Conservation (phyloP, 2,888 invertebrate genomes). For the Sinopyrophorus schimmeli region DNA sequence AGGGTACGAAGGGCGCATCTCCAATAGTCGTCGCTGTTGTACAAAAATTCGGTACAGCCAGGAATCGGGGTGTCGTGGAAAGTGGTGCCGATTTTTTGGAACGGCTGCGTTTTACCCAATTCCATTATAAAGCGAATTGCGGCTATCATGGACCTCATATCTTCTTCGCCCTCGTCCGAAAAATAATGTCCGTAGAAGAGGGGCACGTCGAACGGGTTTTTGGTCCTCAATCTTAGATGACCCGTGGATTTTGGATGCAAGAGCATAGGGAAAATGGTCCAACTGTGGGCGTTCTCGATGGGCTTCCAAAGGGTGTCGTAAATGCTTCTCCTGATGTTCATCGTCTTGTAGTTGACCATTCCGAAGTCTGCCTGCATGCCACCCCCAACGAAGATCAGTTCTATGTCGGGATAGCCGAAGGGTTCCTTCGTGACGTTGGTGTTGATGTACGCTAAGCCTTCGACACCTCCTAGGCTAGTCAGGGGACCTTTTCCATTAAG, state of each 20-base stretch:
- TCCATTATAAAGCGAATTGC: slow-evolving; percentile 58
- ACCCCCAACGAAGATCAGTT: slow-evolving; percentile 63
- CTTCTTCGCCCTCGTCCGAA: slow-evolving; percentile 54
- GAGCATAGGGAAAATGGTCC: slow-evolving; percentile 60
- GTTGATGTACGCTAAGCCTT: slow-evolving; percentile 66
- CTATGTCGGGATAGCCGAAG: slow-evolving; percentile 66
- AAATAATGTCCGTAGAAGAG: slow-evolving; percentile 65
- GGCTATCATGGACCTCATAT: slow-evolving; percentile 57
- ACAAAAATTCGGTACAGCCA: slow-evolving; percentile 59
- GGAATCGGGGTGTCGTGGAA: slow-evolving; percentile 61
- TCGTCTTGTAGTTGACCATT: slow-evolving; percentile 29
- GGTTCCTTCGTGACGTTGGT: slow-evolving; percentile 59
- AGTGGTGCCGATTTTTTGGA: slow-evolving; percentile 62
- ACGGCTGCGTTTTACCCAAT: slow-evolving; percentile 56
- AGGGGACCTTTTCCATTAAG: slow-evolving; percentile 59
- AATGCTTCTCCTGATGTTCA: slow-evolving; percentile 38
- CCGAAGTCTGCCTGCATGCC: slow-evolving; percentile 63
- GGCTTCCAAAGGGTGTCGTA: slow-evolving; percentile 49
- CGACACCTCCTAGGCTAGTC: slow-evolving; percentile 63
- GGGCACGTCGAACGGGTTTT: slow-evolving; percentile 63
- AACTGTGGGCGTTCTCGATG: slow-evolving; percentile 56
- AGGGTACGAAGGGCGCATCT: slow-evolving; percentile 64
- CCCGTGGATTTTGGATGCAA: slow-evolving; percentile 63
- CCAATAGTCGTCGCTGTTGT: slow-evolving; percentile 68
- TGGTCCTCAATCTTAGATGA: slow-evolving; percentile 55